phyloP scores from a whole-genome alignment of 2,113 vertebrate genomes.

The Cyprinodon variegatus region DNA sequence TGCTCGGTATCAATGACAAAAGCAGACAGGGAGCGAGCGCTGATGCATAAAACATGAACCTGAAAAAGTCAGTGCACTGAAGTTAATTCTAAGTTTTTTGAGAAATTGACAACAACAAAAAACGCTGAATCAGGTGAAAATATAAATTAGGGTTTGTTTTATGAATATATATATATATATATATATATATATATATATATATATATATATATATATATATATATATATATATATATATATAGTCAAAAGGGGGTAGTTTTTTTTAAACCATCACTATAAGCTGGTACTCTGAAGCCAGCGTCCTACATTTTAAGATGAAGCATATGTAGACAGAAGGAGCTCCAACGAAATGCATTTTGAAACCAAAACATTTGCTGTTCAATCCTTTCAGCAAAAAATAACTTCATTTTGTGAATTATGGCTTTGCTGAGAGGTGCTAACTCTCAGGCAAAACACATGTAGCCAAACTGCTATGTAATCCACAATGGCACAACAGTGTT shows the following conservation, averaged over 20 bases:
- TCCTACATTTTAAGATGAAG: not conserved
- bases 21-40: slow-evolving; percentile 66
- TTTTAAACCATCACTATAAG: slow-evolving; percentile 6
- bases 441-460: slow-evolving; percentile 64
- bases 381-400: not conserved
- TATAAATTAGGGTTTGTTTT: slow-evolving; percentile 22
- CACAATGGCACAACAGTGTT: slow-evolving; percentile 59
- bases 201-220: too few relatives aligned
- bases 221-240: too few relatives aligned
- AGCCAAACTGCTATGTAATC: slow-evolving; percentile 71
- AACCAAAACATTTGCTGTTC: not conserved
- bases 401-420: slow-evolving; percentile 29
- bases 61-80: slow-evolving; percentile 56
- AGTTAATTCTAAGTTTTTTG: slow-evolving; percentile 43
- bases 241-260: too few relatives aligned
- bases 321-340: not conserved
- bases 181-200: too few relatives aligned
- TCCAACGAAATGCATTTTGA: not conserved
- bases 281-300: not conserved
- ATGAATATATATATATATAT: not conserved
- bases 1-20: slow-evolving; percentile 68
- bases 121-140: not conserved
- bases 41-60: slow-evolving; percentile 74
- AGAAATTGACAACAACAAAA: slow-evolving; percentile 9
- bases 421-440: slow-evolving; percentile 52